Evolutionary conservation across 2,797 vertebrate genomes (phyloP).

Genomic region (Darevskia nairensis): DNA sequence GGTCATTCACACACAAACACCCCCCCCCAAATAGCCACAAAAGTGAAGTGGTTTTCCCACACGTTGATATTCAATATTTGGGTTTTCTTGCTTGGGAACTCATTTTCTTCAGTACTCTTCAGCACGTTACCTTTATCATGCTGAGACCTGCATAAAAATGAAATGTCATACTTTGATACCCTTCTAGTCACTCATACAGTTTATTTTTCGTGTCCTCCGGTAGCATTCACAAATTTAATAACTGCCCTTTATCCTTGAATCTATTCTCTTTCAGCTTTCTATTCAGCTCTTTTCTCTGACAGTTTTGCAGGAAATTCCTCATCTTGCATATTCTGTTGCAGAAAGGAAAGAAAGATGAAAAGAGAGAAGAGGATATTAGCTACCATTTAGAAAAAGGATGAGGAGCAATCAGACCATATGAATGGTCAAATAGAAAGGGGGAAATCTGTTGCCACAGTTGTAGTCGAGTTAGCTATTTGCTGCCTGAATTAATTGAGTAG

Average conservation of each 20-base stretch:
- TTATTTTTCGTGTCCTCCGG: slow-evolving; percentile 79
- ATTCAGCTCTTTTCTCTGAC: slow-evolving; percentile 66
- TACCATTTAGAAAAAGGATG: slow-evolving; percentile 58
- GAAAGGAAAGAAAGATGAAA: slow-evolving; percentile 67
- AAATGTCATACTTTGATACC: slow-evolving; percentile 79
- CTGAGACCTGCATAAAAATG: slow-evolving; percentile 77
- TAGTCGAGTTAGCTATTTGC: slow-evolving; percentile 50
- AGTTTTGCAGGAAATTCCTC: slow-evolving; percentile 72
- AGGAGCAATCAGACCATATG: slow-evolving; percentile 60
- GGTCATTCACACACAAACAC: slow-evolving; percentile 39
- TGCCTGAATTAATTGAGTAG: slow-evolving; percentile 60
- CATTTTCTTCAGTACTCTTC: slow-evolving; percentile 66
- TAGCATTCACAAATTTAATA: slow-evolving; percentile 82
- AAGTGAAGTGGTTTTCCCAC: slow-evolving; percentile 63
- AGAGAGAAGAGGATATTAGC: slow-evolving; percentile 58
- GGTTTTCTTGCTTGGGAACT: slow-evolving; percentile 70
- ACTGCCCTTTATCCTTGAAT: slow-evolving; percentile 77
- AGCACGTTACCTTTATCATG: slow-evolving; percentile 75
- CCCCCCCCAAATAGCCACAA: slow-evolving; percentile 66
- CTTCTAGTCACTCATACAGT: slow-evolving; percentile 72
- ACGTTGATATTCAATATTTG: slow-evolving; percentile 67
- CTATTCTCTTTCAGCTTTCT: slow-evolving; percentile 73
- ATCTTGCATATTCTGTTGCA: slow-evolving; percentile 66
- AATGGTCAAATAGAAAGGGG: slow-evolving; percentile 46
- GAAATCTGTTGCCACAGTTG: slow-evolving; percentile 29